Base-by-base conservation (phyloP, 2,113 vertebrate genomes). In the Neomonachus schauinslandi region DNA sequence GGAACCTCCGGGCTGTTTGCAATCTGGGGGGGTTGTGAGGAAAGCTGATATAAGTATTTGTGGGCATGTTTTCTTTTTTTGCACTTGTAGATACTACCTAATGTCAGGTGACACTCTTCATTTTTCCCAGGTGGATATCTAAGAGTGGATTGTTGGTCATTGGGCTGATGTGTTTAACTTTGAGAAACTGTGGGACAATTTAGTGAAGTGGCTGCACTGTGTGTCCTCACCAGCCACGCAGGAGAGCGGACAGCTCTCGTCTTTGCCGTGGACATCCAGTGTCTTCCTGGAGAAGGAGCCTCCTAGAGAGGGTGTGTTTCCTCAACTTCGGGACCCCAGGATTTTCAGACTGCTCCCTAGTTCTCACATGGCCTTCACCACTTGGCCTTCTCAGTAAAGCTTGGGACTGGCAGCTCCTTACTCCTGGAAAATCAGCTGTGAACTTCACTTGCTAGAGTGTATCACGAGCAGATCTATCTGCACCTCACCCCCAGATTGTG, bases 321-420 rank as follows among this genome's bases (percentile, higher is more conserved):
- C 55, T 59, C 24, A 39, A 26, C 24, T 6, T 8, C 14, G 36
- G 80, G 55, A 39, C 36, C n/a, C 55, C 4, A 0, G 24, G 55
- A 55, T 7, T 24, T 36, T 19, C 8, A 8, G 1, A 16, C 14
- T 0, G 36, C 22, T 1, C 22, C 14, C 55, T 10, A 7, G 24
- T 36, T n/a, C 80, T 39, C 55, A 26, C 4, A 0, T 10, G 22
- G 24, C 13, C n/a, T 59, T 9, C 15, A 46, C 46, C 42, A 4
- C 16, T 1, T 16, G 39, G 42, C 42, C 42, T 77, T 53, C n/a
- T n/a, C 28, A 12, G 31, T 26, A 5, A 86, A 21, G 19, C 9
- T 72, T 57, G 15, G 11, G 10, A 0, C 12, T 39, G n/a, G 63
- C 21, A n/a, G 4, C 24, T 15, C 51, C n/a, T 57, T 0, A 0